A percentile compares a stretch with the other conserved stretches of the same genome.
phyloP scores from a whole-genome alignment of 1,140 invertebrate genomes.

The Bradysia coprophila region DNA sequence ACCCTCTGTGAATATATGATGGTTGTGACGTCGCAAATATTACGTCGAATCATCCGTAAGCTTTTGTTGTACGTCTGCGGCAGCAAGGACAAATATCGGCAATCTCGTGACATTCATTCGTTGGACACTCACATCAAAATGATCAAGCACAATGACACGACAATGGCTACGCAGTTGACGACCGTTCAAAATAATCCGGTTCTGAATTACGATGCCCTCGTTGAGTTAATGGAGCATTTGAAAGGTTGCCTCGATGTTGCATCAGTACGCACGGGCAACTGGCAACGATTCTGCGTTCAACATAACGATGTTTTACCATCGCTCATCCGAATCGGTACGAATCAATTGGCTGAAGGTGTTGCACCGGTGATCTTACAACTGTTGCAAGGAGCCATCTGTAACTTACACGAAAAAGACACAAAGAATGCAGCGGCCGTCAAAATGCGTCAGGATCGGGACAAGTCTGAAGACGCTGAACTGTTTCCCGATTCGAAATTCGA shows the following conservation, averaged over 20 bases:
- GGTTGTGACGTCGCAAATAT: slow-evolving; percentile 63
- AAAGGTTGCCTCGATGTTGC: slow-evolving; percentile 89
- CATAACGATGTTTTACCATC: slow-evolving; percentile 61
- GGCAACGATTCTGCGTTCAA: slow-evolving; percentile 78
- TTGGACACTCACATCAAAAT: slow-evolving; percentile 63
- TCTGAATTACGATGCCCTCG: slow-evolving; percentile 74
- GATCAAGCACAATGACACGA: slow-evolving; percentile 25
- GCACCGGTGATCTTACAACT: slow-evolving; percentile 80
- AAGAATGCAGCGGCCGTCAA: slow-evolving; percentile 15
- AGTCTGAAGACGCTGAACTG: slow-evolving; percentile 42
- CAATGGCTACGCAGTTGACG: slow-evolving; percentile 23
- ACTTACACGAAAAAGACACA: slow-evolving; percentile 11
- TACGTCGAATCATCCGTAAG: slow-evolving; percentile 68
- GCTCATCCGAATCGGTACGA: slow-evolving; percentile 56
- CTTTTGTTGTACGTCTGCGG: slow-evolving; percentile 84
- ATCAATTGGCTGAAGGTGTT: slow-evolving; percentile 78
- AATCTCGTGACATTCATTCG: slow-evolving; percentile 82
- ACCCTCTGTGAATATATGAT: slow-evolving; percentile 91
- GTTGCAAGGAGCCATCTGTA: slow-evolving; percentile 70
- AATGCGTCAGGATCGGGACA: slow-evolving; percentile 36
- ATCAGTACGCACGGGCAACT: slow-evolving; percentile 76
- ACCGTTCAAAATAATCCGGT: slow-evolving; percentile 16
- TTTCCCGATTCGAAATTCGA: slow-evolving; percentile 42
- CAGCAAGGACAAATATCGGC: slow-evolving; percentile 88
- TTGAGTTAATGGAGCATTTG: slow-evolving; percentile 85